Percentiles rank a stretch among this genome's conserved stretches.
These are phyloP conservation scores for Myotis brandtii DNA, from an alignment of 2,113 vertebrate genomes.

Conservation along the genomic window DNA sequence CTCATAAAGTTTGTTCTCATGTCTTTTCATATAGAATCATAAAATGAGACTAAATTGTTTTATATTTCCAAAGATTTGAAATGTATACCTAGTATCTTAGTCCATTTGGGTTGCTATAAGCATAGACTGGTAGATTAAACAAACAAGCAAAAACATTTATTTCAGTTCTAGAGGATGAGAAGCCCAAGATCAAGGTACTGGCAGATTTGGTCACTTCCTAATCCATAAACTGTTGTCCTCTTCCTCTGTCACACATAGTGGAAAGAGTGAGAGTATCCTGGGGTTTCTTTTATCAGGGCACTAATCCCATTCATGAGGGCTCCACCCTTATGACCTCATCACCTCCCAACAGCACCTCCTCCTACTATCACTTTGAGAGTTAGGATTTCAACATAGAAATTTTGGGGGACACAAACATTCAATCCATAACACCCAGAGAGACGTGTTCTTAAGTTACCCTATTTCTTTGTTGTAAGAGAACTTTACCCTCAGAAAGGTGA, in stretches of 20 bases:
- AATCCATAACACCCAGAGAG: neutral
- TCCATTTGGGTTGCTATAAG: neutral
- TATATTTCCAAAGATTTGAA: neutral
- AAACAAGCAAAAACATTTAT: neutral
- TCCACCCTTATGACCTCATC: neutral
- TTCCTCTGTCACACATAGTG: neutral
- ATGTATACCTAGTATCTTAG: neutral
- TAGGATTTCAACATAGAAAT: neutral
- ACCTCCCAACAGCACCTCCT: neutral
- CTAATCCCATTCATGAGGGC: neutral
- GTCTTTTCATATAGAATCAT: neutral
- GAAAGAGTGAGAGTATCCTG: neutral
- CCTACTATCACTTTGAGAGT: neutral
- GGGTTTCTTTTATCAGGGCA: neutral
- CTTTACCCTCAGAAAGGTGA: neutral
- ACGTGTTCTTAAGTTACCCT: neutral
- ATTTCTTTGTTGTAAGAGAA: neutral
- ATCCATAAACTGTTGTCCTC: neutral
- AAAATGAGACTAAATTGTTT: neutral
- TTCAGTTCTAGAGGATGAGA: neutral
- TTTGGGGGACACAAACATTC: neutral
- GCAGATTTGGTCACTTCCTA: neutral
- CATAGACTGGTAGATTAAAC: neutral
- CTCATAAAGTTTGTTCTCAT: neutral
- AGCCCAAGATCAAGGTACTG: neutral